These are phyloP conservation scores for Colossoma macropomum DNA, from an alignment of 2,113 vertebrate species.

Conservation along the genomic window DNA sequence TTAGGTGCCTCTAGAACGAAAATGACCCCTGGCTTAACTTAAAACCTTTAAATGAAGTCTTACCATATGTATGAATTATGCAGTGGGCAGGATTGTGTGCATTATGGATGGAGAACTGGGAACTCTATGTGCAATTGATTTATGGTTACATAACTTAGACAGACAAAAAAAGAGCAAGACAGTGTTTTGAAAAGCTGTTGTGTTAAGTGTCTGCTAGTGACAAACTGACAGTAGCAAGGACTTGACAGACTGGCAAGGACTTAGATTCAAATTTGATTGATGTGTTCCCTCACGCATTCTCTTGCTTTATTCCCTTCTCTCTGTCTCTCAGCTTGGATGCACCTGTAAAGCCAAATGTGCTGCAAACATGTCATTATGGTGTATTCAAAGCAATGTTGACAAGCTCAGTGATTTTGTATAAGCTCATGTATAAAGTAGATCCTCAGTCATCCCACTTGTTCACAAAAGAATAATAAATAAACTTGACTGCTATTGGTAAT, in stretches of 20 bases:
- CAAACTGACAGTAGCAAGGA: background rate
- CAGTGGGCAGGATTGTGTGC: background rate
- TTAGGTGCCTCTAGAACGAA: background rate
- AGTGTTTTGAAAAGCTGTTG: background rate
- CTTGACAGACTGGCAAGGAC: background rate
- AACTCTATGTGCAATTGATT: background rate
- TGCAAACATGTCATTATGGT: background rate
- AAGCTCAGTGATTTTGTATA: background rate
- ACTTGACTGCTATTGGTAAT: too few relatives aligned
- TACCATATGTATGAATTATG: background rate
- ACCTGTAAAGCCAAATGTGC: constrained; percentile 1
- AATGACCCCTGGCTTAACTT: background rate
- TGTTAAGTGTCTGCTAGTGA: constrained; percentile 1
- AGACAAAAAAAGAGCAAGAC: background rate
- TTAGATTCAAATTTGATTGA: background rate
- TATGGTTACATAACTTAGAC: background rate
- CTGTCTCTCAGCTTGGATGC: constrained; percentile 19
- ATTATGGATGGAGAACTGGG: background rate
- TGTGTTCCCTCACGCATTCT: background rate
- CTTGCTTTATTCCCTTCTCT: constrained; percentile 3
- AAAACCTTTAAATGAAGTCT: background rate
- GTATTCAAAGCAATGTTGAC: background rate
- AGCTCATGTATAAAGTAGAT: background rate
- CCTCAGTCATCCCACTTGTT: background rate
- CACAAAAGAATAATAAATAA: too few relatives aligned